Evolutionary conservation across 2,888 invertebrate genomes (phyloP).

Genomic region (Sinohyriopsis cumingii): DNA sequence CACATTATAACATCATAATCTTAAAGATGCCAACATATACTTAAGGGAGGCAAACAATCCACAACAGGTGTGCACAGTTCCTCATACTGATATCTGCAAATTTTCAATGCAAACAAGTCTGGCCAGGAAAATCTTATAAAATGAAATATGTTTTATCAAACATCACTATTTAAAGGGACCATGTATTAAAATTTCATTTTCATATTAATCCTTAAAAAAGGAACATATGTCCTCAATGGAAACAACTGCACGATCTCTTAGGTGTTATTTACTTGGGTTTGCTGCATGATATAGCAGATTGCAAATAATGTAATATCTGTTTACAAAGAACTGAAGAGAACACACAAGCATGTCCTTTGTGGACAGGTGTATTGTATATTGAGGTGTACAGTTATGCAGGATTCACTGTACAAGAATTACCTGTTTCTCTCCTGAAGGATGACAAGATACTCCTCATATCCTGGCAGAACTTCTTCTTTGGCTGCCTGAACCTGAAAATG

Average conservation of each 20-base stretch:
- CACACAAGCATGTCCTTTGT: neutral
- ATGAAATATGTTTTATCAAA: too few relatives aligned
- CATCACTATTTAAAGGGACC: too few relatives aligned
- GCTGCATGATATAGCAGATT: neutral
- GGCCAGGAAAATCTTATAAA: too few relatives aligned
- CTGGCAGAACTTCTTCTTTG: conserved; percentile 61
- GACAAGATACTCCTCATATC: conserved; percentile 64
- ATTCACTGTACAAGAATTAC: conserved; percentile 28
- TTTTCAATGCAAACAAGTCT: too few relatives aligned
- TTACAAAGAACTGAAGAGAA: neutral
- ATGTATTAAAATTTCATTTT: too few relatives aligned
- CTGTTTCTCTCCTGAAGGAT: conserved; percentile 64
- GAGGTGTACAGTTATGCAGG: neutral
- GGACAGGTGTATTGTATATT: neutral
- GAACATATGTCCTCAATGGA: neutral
- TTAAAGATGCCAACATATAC: too few relatives aligned
- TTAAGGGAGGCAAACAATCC: too few relatives aligned
- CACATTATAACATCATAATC: too few relatives aligned
- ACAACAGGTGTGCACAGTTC: too few relatives aligned
- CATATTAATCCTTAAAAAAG: neutral
- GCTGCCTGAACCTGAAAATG: conserved; percentile 49
- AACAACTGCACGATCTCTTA: neutral
- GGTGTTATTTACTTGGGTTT: neutral
- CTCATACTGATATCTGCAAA: too few relatives aligned
- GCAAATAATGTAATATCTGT: neutral